Percentiles rank a stretch among this genome's conserved stretches.
Conservation (phyloP, 2,113 vertebrate genomes). For the Cisticola juncidis region DNA sequence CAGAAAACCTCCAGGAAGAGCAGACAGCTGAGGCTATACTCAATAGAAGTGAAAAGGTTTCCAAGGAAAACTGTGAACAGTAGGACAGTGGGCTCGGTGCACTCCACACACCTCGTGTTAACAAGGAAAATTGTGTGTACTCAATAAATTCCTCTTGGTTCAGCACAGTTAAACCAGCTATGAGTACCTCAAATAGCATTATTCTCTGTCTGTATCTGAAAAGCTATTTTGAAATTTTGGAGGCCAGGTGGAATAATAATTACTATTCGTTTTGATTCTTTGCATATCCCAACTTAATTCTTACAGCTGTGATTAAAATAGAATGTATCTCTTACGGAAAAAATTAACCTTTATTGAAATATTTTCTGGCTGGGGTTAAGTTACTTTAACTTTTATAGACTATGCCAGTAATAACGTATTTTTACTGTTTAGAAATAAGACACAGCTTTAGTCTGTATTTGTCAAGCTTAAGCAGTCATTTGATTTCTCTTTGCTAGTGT, state of each 20-base stretch:
- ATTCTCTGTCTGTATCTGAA: not conserved
- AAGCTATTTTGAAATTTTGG: not conserved
- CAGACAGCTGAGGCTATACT: not conserved
- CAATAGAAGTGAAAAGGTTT: not conserved
- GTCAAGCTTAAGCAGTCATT: not conserved
- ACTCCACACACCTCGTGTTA: not conserved
- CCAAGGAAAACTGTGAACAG: not conserved
- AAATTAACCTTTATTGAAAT: not conserved
- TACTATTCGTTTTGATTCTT: not conserved
- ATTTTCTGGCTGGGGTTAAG: not conserved
- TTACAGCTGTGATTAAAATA: not conserved
- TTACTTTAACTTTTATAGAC: not conserved
- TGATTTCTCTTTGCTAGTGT: not conserved
- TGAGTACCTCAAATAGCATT: not conserved
- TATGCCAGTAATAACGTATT: not conserved
- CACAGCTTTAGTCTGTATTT: not conserved
- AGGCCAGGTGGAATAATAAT: not conserved
- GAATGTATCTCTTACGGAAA: not conserved
- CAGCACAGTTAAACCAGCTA: not conserved
- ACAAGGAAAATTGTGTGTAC: not conserved
- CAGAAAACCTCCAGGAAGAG: not conserved
- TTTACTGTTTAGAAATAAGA: not conserved
- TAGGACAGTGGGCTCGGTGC: accelerated
- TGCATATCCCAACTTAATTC: not conserved
- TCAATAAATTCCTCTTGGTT: not conserved